A percentile compares a stretch with the other conserved stretches of the same genome.
phyloP scores from a whole-genome alignment of 2,113 vertebrate species.

The Amazona guildingii region DNA sequence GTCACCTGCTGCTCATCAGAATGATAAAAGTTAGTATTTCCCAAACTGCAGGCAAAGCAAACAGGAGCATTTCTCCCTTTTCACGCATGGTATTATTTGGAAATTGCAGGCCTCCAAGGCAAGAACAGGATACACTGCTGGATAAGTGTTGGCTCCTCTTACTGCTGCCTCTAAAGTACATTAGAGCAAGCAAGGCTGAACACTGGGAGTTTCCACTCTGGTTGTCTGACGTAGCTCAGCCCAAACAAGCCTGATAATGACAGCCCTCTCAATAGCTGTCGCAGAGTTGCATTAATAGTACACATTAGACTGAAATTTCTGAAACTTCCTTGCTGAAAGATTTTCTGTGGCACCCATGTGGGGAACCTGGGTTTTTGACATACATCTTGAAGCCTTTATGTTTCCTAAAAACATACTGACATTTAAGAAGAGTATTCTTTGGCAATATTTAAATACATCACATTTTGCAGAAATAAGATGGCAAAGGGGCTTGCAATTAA shows the following conservation, averaged over 20 bases:
- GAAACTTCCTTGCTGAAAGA: background rate
- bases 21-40: background rate
- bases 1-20: background rate
- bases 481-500: conserved; percentile 37
- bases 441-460: conserved; percentile 2
- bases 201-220: background rate
- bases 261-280: background rate
- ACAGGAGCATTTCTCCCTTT: background rate
- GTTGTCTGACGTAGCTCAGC: background rate
- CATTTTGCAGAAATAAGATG: conserved; percentile 18
- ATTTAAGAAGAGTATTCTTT: conserved; percentile 36
- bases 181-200: background rate
- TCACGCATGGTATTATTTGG: background rate
- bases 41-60: background rate
- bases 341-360: background rate
- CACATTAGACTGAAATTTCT: background rate
- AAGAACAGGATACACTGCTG: background rate
- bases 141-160: background rate
- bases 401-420: conserved; percentile 32
- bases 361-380: background rate
- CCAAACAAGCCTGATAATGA: conserved; percentile 1
- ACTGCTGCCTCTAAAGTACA: background rate
- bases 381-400: background rate
- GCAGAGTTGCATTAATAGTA: background rate
- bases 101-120: background rate